These are phyloP conservation scores for Pipistrellus nathusii DNA, from an alignment of 2,797 vertebrate genomes.

Conservation along the genomic window DNA sequence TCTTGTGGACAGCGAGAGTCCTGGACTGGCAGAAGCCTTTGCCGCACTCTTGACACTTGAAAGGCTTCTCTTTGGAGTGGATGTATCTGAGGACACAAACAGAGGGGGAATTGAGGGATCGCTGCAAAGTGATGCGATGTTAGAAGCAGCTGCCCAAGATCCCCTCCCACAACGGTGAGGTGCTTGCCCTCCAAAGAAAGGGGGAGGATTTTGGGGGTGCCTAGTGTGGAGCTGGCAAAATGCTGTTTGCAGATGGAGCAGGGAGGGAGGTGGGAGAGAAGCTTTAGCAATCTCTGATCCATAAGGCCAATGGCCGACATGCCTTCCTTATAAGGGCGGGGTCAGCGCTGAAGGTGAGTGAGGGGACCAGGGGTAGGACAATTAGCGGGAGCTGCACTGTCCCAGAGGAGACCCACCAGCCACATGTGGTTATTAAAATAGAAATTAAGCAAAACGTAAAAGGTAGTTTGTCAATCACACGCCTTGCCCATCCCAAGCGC, in stretches of 20 bases:
- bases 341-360: background rate
- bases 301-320: background rate
- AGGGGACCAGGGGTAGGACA: background rate
- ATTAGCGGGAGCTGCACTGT: background rate
- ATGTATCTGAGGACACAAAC: constrained; percentile 92
- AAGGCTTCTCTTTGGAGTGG: constrained; percentile 99
- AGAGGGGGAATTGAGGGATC: constrained; percentile 34
- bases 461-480: background rate
- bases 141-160: background rate
- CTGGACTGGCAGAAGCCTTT: constrained; percentile 99
- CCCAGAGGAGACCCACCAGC: background rate
- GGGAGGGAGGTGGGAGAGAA: background rate
- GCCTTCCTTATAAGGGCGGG: background rate
- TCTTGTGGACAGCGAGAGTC: constrained; percentile 99
- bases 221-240: background rate
- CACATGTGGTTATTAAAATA: background rate
- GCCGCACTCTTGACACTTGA: constrained; percentile 99
- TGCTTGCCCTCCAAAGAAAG: background rate
- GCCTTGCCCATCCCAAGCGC: background rate
- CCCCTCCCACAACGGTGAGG: background rate
- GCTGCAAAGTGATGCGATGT: background rate
- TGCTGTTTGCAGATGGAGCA: background rate
- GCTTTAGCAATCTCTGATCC: background rate
- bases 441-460: background rate
- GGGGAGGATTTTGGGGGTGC: fast-evolving